Base-by-base conservation (phyloP, 2,888 invertebrate genomes). In the Mycalesis mineus region DNA sequence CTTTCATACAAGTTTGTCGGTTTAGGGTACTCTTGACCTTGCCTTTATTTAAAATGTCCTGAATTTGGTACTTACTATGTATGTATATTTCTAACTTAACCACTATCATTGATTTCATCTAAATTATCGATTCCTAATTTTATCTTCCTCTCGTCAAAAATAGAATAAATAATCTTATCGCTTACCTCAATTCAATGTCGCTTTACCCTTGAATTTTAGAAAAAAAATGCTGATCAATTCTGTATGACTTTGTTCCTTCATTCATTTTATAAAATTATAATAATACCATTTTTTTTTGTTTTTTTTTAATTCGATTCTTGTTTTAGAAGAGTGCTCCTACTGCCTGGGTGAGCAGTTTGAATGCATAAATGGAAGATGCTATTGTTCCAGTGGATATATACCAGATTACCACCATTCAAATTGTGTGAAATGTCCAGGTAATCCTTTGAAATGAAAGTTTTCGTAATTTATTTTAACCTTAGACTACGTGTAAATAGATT, bases 341-440 rank as follows among this genome's bases (percentile, higher is more conserved):
- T 89, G 89, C 62, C 63, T 70, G 4, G 88, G 87, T 1, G 72
- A 74, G 51, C 82, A 75, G 41, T 88, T 82, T 57, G 71, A 77
- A 33, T 89, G 88, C 63, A 69, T 80, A n/a, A 72, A 81, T n/a
- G 81, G 80, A 5, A 65, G 68, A 6, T 89, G 88, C 57, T 80
- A 76, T 62, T 89, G 88, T 58, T 78, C 87, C 0, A 67, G 71
- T 0, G 88, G 88, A 0, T 88, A 70, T 60, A 66, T 82, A 41
- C 80, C 78, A 1, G 82, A 83, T 62, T 75, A 76, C 39, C 77
- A 74, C 17, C 77, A 80, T 47, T 77, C 70, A 22, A 68, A 73
- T 28, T 89, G 89, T 55, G 63, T 84, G 1, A 75, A 69, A 70
- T 89, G 89, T 70, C 89, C 88, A 72, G 85, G 89, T 89, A 76